Evolutionary conservation across 2,888 invertebrate species (phyloP).

Genomic region (Ctenicera cuprea): DNA sequence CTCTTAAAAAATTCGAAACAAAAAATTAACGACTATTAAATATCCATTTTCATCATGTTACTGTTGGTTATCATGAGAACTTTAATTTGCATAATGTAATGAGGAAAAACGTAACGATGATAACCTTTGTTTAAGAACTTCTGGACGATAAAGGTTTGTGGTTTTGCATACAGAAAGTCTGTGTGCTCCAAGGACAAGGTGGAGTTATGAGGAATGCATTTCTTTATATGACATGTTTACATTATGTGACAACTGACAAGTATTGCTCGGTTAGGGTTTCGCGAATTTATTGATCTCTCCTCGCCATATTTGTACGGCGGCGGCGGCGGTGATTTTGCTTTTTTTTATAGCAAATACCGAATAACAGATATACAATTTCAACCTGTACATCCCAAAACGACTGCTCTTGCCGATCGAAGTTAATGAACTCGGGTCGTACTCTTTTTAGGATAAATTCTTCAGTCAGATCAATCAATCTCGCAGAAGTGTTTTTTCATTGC

Average conservation of each 20-base stretch:
- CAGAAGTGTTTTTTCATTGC: too few relatives aligned
- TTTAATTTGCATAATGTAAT: too few relatives aligned
- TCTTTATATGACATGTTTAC: slow-evolving; percentile 61
- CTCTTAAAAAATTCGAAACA: background rate
- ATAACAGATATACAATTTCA: slow-evolving; percentile 26
- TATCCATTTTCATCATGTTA: too few relatives aligned
- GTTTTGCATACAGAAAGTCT: slow-evolving; percentile 62
- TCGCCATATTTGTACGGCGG: slow-evolving; percentile 43
- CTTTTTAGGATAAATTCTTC: background rate
- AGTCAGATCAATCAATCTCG: too few relatives aligned
- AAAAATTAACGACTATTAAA: too few relatives aligned
- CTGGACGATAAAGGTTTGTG: slow-evolving; percentile 51
- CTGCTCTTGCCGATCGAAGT: background rate
- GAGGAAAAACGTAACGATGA: too few relatives aligned
- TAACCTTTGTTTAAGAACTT: slow-evolving; percentile 50
- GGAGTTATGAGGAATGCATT: slow-evolving; percentile 64
- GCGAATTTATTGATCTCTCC: slow-evolving; percentile 52
- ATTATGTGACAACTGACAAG: slow-evolving; percentile 57
- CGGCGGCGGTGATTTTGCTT: slow-evolving; percentile 34
- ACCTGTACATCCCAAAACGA: slow-evolving; percentile 13
- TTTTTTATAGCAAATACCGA: slow-evolving; percentile 38
- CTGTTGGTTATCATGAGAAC: too few relatives aligned
- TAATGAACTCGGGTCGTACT: background rate
- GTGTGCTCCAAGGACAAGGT: slow-evolving; percentile 61
- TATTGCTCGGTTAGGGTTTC: slow-evolving; percentile 49